Conservation (phyloP, 2,888 invertebrate species). For the Hemithea aestivaria region DNA sequence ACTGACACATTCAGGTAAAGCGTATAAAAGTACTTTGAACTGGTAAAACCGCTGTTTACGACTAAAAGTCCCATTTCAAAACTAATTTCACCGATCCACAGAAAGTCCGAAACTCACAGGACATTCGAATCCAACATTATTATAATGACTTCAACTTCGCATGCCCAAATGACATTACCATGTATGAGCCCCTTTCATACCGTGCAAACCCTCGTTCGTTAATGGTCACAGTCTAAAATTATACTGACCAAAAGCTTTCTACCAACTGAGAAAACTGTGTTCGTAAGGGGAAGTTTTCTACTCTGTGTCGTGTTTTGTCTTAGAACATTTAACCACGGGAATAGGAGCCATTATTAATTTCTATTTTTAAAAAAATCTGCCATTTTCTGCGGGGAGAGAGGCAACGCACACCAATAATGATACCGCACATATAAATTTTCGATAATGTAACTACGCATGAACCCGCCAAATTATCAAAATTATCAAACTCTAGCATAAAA, state of each 20-base stretch:
- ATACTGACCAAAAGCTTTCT: background rate
- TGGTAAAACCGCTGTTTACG: no score
- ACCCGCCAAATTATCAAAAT: no score
- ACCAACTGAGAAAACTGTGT: background rate
- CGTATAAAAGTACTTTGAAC: no score
- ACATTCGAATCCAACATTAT: conserved; percentile 46
- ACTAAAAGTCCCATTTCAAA: background rate
- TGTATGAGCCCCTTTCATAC: conserved; percentile 35
- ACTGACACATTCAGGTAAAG: no score
- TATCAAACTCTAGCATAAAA: no score
- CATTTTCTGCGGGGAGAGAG: no score
- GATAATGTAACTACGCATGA: no score
- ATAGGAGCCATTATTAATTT: no score
- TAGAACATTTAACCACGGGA: no score
- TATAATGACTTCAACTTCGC: conserved; percentile 53
- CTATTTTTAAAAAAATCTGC: no score
- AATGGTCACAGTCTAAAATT: conserved; percentile 1
- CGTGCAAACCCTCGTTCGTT: conserved; percentile 13
- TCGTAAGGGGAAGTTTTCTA: background rate
- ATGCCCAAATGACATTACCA: conserved; percentile 43
- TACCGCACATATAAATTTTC: no score
- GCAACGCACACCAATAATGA: no score
- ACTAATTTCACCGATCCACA: conserved; percentile 27
- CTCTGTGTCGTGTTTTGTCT: conserved; percentile 11
- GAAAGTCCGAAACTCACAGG: conserved; percentile 39